These are phyloP conservation scores for Callocephalon fimbriatum DNA, from an alignment of 2,113 vertebrate genomes.

Conservation along the genomic window DNA sequence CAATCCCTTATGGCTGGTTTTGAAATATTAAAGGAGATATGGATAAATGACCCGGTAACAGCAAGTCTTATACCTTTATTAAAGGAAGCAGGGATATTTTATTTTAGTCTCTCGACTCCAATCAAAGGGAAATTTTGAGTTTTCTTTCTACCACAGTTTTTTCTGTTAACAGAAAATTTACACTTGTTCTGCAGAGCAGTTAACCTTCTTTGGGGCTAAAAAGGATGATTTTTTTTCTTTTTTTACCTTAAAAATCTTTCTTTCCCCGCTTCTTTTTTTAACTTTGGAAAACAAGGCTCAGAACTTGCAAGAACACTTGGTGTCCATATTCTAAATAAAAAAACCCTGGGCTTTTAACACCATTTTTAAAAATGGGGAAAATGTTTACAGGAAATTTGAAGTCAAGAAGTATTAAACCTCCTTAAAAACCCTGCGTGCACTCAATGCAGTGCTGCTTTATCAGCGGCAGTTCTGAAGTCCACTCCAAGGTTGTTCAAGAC, in stretches of 20 bases:
- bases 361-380: neutral
- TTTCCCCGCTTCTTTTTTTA: neutral
- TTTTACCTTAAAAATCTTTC: neutral
- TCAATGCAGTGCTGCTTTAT: rapidly evolving
- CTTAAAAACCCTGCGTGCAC: neutral
- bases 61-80: conserved; percentile 18
- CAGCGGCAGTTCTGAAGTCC: neutral
- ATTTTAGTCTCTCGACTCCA: conserved; percentile 12
- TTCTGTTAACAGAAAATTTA: neutral
- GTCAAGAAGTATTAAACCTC: neutral
- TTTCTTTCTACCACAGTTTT: neutral
- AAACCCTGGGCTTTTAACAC: neutral
- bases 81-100: conserved; percentile 15
- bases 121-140: neutral
- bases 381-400: neutral
- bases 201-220: neutral
- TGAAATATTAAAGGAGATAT: too few species aligned
- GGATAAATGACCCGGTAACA: too few species aligned
- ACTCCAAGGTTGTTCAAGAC: neutral
- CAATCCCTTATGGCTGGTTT: too few species aligned
- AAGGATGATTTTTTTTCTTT: neutral
- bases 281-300: neutral
- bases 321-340: neutral
- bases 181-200: neutral
- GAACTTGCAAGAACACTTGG: neutral